These are phyloP conservation scores for Drosophila picticornis DNA, from an alignment of 2,888 invertebrate species.

Conservation along the genomic window DNA sequence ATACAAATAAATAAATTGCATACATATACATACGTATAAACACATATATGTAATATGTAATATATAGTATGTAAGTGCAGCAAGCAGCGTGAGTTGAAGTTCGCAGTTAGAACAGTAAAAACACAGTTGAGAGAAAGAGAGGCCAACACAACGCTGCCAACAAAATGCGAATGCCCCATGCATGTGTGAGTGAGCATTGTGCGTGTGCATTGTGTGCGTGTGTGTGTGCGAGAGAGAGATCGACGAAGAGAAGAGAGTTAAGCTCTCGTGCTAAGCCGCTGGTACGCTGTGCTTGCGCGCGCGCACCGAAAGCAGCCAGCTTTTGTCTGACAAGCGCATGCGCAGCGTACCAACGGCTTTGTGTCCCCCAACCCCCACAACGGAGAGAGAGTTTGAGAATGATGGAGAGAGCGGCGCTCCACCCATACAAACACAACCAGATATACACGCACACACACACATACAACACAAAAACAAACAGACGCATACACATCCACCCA, in stretches of 20 bases:
- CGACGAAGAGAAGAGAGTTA: conserved; percentile 44
- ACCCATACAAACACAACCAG: conserved; percentile 58
- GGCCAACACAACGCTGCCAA: conserved; percentile 12
- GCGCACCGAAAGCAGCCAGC: conserved; percentile 30
- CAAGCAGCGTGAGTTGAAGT: conserved; percentile 38
- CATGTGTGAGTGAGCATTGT: conserved; percentile 34
- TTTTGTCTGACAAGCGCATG: conserved; percentile 37
- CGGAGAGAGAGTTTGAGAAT: conserved; percentile 77
- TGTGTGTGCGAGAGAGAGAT: conserved; percentile 7
- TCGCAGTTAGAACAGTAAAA: conserved; percentile 21
- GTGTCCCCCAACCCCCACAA: conserved; percentile 43
- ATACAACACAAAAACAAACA: conserved; percentile 34
- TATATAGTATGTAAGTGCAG: conserved; percentile 67
- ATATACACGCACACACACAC: conserved; percentile 15
- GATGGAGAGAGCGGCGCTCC: conserved; percentile 72
- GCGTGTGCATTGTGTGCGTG: conserved; percentile 12
- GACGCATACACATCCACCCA: conserved; percentile 25
- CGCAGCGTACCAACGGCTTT: conserved; percentile 64
- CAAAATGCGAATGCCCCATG: conserved; percentile 43
- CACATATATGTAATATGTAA: conserved; percentile 46
- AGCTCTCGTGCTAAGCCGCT: conserved; percentile 47
- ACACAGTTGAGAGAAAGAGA: conserved; percentile 2
- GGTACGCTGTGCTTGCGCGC: conserved; percentile 38
- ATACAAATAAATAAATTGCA: conserved; percentile 49
- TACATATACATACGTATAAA: conserved; percentile 27